Conservation (phyloP, 2,888 invertebrate species). For the Xestia rhomboidea region DNA sequence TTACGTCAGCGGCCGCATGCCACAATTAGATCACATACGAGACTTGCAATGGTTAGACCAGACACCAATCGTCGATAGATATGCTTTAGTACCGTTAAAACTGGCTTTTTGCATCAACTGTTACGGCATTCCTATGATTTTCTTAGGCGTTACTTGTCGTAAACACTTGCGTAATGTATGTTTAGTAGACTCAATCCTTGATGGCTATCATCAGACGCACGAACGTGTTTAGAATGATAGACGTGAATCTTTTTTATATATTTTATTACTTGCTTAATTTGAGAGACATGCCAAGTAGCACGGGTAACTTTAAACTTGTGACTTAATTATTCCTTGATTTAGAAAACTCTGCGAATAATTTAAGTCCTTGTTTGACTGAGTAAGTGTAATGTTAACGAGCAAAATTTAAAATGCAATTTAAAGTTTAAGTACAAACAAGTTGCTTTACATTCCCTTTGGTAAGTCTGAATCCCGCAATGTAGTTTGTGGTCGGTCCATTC, state of each 20-base stretch:
- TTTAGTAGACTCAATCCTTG: slow-evolving; percentile 55
- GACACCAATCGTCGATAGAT: slow-evolving; percentile 81
- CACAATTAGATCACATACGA: slow-evolving; percentile 89
- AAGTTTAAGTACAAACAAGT: slow-evolving; percentile 85
- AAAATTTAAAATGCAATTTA: slow-evolving; percentile 89
- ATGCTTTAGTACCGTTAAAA: slow-evolving; percentile 88
- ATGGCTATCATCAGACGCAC: slow-evolving; percentile 60
- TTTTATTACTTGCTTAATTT: slow-evolving; percentile 41
- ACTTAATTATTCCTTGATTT: slow-evolving; percentile 54
- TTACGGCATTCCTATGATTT: slow-evolving; percentile 77
- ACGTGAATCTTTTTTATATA: slow-evolving; percentile 40
- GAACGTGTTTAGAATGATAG: slow-evolving; percentile 57
- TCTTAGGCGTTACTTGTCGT: slow-evolving; percentile 71
- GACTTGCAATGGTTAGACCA: slow-evolving; percentile 84
- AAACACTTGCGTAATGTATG: slow-evolving; percentile 70
- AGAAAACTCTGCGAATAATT: slow-evolving; percentile 70
- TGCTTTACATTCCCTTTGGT: slow-evolving; percentile 87
- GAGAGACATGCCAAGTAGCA: slow-evolving; percentile 9
- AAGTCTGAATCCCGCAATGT: slow-evolving; percentile 80
- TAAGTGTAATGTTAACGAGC: slow-evolving; percentile 82
- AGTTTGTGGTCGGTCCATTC: slow-evolving; percentile 82
- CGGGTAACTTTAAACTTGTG: slow-evolving; percentile 24
- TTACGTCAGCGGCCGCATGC: slow-evolving; percentile 87
- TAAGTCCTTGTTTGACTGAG: slow-evolving; percentile 70
- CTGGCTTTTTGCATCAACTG: slow-evolving; percentile 79